A percentile compares a stretch with the other conserved stretches of the same genome.
Conservation (phyloP, 2,113 vertebrate genomes). For the Antennarius striatus region DNA sequence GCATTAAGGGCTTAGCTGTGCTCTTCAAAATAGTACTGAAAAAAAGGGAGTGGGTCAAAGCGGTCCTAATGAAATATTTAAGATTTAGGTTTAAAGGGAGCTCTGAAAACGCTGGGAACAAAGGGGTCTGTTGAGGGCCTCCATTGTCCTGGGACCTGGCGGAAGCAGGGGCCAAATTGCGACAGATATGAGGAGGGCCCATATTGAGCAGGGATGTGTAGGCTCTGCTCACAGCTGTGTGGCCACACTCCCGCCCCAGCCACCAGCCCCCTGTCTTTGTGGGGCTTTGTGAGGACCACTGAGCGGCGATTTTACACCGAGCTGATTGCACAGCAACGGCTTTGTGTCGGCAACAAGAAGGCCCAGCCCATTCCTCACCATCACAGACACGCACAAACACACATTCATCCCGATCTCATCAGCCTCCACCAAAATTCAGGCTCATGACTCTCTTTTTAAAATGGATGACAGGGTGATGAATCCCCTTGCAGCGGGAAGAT, state of each 20-base stretch:
- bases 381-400: constrained; percentile 33
- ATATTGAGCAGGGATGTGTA: constrained; percentile 85
- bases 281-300: constrained; percentile 80
- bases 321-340: constrained; percentile 83
- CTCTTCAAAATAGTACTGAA: constrained; percentile 65
- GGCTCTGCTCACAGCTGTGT: constrained; percentile 92
- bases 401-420: constrained; percentile 53
- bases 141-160: constrained; percentile 77
- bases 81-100: constrained; percentile 81
- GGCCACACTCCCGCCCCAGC: constrained; percentile 77
- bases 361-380: constrained; percentile 64
- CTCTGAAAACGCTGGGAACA: constrained; percentile 81
- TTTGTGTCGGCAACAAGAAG: constrained; percentile 81
- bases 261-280: constrained; percentile 90
- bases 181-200: constrained; percentile 84
- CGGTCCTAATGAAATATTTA: constrained; percentile 90
- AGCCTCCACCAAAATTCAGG: constrained; percentile 39
- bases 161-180: constrained; percentile 82
- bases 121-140: constrained; percentile 78
- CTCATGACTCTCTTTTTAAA: constrained; percentile 45
- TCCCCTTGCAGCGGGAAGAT: constrained; percentile 73
- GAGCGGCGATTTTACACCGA: constrained; percentile 84
- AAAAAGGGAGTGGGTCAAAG: constrained; percentile 63
- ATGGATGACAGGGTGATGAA: constrained; percentile 78
- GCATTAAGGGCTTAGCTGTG: constrained; percentile 48